These are phyloP conservation scores for Aurelia coerulea DNA, from an alignment of 30 jellyfish, hydroid and myxozoan species.

Conservation along the genomic window DNA sequence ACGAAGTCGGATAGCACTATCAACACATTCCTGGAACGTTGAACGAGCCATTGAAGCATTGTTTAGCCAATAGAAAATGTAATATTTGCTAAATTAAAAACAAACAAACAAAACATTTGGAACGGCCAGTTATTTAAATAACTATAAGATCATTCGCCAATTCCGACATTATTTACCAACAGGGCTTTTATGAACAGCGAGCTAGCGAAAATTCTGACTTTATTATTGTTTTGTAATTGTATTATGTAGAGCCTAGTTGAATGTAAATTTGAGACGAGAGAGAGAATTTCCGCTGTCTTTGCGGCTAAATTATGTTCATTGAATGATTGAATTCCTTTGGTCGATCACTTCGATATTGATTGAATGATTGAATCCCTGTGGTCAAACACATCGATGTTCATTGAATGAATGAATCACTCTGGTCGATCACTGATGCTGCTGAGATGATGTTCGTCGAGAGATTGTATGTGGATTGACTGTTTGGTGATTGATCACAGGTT, in stretches of 20 bases:
- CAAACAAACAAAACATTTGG: background rate
- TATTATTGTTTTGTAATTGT: background rate
- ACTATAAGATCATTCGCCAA: too few species aligned
- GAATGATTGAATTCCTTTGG: background rate
- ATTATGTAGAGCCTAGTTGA: conserved; percentile 1
- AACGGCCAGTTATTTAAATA: background rate
- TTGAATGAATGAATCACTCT: too few species aligned
- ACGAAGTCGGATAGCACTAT: conserved; percentile 85
- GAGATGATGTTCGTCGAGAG: too few species aligned
- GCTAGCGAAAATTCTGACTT: background rate
- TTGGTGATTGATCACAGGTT: too few species aligned
- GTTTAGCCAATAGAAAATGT: conserved; percentile 49
- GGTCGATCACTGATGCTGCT: too few species aligned
- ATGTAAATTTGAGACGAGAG: background rate
- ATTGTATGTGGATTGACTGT: too few species aligned
- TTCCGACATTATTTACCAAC: background rate
- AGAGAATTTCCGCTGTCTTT: background rate
- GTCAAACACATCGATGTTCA: too few species aligned
- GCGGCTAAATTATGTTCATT: background rate
- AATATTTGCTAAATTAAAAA: background rate
- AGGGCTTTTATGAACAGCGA: background rate
- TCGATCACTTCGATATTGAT: too few species aligned
- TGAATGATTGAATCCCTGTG: too few species aligned
- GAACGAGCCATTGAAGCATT: conserved; percentile 92
- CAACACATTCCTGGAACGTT: conserved; percentile 91